A percentile compares a stretch with the other conserved stretches of the same genome.
Evolutionary conservation across 2,113 vertebrate genomes (phyloP).

Genomic region (Melanostigma gelatinosum): DNA sequence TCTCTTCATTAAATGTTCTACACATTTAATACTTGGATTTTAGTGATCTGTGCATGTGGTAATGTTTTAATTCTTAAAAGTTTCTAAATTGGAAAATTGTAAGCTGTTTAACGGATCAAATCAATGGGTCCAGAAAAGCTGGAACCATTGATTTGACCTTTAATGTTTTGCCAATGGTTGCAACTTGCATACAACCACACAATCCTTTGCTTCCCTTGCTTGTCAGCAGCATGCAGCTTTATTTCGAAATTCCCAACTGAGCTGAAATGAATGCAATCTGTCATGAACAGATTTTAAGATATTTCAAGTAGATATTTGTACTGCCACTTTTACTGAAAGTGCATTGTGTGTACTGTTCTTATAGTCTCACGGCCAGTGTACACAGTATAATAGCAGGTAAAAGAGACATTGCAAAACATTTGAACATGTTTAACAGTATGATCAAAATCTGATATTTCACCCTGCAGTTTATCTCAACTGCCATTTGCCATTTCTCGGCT

Average conservation of each 20-base stretch:
- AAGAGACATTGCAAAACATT: not conserved
- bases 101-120: not conserved
- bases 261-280: slow-evolving; percentile 31
- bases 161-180: slow-evolving; percentile 12
- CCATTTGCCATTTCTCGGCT: slow-evolving; percentile 3
- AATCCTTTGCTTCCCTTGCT: slow-evolving; percentile 15
- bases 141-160: slow-evolving; percentile 1
- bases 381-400: not conserved
- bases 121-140: not conserved
- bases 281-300: slow-evolving; percentile 27
- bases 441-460: slow-evolving; percentile 4
- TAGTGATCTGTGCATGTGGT: not conserved
- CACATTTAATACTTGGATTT: not conserved
- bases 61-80: not conserved
- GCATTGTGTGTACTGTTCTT: not conserved
- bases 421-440: not conserved
- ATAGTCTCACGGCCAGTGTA: not conserved
- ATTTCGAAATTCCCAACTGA: slow-evolving; percentile 30
- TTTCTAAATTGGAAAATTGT: not conserved
- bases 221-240: slow-evolving; percentile 41
- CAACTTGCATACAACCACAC: slow-evolving; percentile 8
- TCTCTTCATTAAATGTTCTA: not conserved
- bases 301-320: slow-evolving; percentile 1
- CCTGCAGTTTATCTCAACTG: not conserved
- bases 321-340: slow-evolving; percentile 14